A percentile compares a stretch with the other conserved stretches of the same genome.
Evolutionary conservation across 1,140 invertebrate genomes (phyloP).

Genomic region (Drosophila persimilis): DNA sequence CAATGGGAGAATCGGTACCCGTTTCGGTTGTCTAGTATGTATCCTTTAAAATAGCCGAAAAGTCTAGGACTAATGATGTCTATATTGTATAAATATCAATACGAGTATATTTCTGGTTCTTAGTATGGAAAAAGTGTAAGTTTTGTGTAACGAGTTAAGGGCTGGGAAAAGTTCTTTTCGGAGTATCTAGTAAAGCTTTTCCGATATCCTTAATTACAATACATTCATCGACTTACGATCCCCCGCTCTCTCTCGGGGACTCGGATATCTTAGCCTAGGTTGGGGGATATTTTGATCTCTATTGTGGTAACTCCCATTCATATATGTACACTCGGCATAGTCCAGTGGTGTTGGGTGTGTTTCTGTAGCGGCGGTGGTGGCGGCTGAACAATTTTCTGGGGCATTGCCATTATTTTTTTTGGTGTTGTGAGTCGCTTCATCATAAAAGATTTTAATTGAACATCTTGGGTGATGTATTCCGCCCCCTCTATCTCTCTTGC

Average conservation of each 20-base stretch:
- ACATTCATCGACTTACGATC: constrained; percentile 30
- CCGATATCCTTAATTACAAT: constrained; percentile 33
- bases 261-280: too few species aligned
- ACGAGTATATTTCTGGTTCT: constrained; percentile 21
- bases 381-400: constrained; percentile 22
- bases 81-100: constrained; percentile 42
- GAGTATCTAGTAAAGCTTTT: constrained; percentile 63
- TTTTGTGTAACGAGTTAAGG: constrained; percentile 31
- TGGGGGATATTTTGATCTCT: constrained; percentile 32
- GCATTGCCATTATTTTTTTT: constrained; percentile 44
- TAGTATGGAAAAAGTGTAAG: constrained; percentile 39
- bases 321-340: constrained; percentile 24
- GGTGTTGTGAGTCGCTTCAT: constrained; percentile 27
- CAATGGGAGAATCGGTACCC: constrained; percentile 61
- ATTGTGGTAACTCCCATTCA: neutral
- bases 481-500: neutral
- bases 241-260: too few species aligned
- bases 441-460: constrained; percentile 50
- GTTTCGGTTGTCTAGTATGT: constrained; percentile 33
- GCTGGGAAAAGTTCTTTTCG: constrained; percentile 36
- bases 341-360: neutral
- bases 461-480: constrained; percentile 36
- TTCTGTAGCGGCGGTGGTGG: neutral
- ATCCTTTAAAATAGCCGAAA: constrained; percentile 40
- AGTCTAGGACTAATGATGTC: constrained; percentile 66